Evolutionary conservation across 1,140 invertebrate species (phyloP), one percentile per base, ranked within the genome.

Genomic region (Druon quercuslanigerum): DNA sequence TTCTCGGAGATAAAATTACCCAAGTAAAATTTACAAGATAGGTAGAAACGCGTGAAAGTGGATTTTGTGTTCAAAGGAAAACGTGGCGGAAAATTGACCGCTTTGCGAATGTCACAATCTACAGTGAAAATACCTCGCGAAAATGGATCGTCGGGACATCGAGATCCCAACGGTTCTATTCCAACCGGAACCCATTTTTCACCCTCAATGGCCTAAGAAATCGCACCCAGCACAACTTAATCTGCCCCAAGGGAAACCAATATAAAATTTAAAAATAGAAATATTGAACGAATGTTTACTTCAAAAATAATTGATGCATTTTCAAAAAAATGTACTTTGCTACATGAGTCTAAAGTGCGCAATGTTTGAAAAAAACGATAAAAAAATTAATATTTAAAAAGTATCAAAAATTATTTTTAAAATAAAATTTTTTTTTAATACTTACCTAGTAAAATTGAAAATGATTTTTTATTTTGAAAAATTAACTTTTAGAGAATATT

Each of bases 91-190:
- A 66, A 66, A 66, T 66, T 66, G 60, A 66, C 60, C 60, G 60
- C 60, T 66, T 66, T 66, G 60, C 60, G 25, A 66, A 66, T 66
- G 60, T 66, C 60, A 66, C 60, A 16, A 66, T 66, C 40, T 66
- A 40, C 60, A 66, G 60, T 66, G 60, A 66, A 66, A 66, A 66
- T 66, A 66, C 60, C 60, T 66, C 60, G 33, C 40, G 60, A 66
- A 66, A 66, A 66, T 66, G 25, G 20, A 66, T 66, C 33, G 25
- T 33, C 60, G 33, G 13, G 60, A 66, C 60, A 66, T 66, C 60
- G 60, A 66, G 60, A 46, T 66, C 60, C 60, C 60, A 66, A 66
- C 60, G 20, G 60, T 66, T 66, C 60, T 66, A 66, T 66, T 66
- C 60, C 60, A n/a, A 25, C 25, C 60, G 60, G n/a, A 66, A 66